A percentile compares a stretch with the other conserved stretches of the same genome.
phyloP scores from a whole-genome alignment of 37 sponge, comb jelly and placozoan genomes.

The Aplysina aerophoba region DNA sequence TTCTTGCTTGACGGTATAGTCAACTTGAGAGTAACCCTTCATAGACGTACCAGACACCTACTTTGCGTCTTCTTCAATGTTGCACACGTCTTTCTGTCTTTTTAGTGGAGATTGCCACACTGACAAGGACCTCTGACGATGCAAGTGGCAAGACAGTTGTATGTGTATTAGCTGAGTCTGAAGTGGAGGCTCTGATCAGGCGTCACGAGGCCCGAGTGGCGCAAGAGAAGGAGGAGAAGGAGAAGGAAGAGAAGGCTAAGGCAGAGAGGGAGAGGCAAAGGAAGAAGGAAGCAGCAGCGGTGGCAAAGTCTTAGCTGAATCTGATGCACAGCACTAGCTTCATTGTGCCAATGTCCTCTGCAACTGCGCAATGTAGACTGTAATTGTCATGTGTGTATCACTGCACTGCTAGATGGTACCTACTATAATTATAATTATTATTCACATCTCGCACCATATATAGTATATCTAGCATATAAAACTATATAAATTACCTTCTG shows the following conservation, averaged over 20 bases:
- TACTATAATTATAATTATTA: too few relatives aligned
- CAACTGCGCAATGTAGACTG: background rate
- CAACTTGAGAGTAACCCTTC: too few relatives aligned
- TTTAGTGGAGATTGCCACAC: slow-evolving; percentile 83
- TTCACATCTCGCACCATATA: too few relatives aligned
- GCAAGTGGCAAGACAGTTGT: slow-evolving; percentile 71
- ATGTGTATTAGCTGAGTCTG: slow-evolving; percentile 66
- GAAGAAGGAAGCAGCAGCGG: background rate
- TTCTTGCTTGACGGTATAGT: too few relatives aligned
- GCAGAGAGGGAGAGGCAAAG: slow-evolving; percentile 24
- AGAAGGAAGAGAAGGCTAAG: slow-evolving; percentile 11
- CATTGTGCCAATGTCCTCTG: background rate
- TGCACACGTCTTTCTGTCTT: background rate
- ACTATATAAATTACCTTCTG: too few relatives aligned
- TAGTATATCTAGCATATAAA: too few relatives aligned
- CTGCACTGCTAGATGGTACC: background rate
- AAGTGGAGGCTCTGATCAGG: slow-evolving; percentile 70
- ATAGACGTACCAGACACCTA: too few relatives aligned
- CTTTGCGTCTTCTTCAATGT: too few relatives aligned
- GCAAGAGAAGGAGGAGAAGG: slow-evolving; percentile 35
- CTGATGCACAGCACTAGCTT: background rate
- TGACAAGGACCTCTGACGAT: slow-evolving; percentile 70
- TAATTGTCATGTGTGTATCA: background rate
- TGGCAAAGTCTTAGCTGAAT: slow-evolving; percentile 5
- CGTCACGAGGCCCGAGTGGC: slow-evolving; percentile 65